A percentile compares a stretch with the other conserved stretches of the same genome.
Conservation (phyloP, 92 coral and sea anemone genomes). For the Palythoa grandiflora region DNA sequence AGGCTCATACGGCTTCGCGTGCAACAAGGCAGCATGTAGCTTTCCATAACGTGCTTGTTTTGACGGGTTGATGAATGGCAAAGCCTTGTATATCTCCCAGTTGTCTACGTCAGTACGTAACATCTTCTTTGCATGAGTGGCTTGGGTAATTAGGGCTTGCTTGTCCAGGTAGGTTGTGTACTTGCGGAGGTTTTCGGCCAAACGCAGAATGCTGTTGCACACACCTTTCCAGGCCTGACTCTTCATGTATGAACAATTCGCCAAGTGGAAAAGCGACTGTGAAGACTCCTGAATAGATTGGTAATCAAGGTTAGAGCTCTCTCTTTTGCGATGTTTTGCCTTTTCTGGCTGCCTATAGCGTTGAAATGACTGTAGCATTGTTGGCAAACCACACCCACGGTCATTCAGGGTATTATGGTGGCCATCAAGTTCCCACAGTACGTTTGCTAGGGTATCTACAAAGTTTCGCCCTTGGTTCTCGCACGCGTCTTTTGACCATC, state of each 20-base stretch:
- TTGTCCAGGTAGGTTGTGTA: conserved; percentile 38
- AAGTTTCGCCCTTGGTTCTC: conserved; percentile 53
- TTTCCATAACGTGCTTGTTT: conserved; percentile 47
- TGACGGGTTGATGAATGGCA: conserved; percentile 39
- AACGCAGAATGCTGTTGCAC: conserved; percentile 22
- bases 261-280: conserved; percentile 7
- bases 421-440: conserved; percentile 41
- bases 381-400: conserved; percentile 37
- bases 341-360: conserved; percentile 35
- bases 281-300: conserved; percentile 1
- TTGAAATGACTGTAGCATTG: background rate
- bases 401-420: conserved; percentile 32
- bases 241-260: conserved; percentile 36
- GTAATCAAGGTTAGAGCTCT: conserved; percentile 12
- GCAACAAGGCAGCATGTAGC: conserved; percentile 50
- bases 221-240: conserved; percentile 44
- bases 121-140: conserved; percentile 25
- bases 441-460: conserved; percentile 30
- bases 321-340: background rate
- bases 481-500: conserved; percentile 54
- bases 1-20: conserved; percentile 47
- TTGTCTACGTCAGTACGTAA: conserved; percentile 38
- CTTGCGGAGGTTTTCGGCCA: conserved; percentile 44
- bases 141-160: conserved; percentile 2
- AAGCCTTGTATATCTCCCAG: conserved; percentile 49